Base-by-base conservation (phyloP, 1,140 invertebrate genomes). In the Trypoxylus dichotomus region DNA sequence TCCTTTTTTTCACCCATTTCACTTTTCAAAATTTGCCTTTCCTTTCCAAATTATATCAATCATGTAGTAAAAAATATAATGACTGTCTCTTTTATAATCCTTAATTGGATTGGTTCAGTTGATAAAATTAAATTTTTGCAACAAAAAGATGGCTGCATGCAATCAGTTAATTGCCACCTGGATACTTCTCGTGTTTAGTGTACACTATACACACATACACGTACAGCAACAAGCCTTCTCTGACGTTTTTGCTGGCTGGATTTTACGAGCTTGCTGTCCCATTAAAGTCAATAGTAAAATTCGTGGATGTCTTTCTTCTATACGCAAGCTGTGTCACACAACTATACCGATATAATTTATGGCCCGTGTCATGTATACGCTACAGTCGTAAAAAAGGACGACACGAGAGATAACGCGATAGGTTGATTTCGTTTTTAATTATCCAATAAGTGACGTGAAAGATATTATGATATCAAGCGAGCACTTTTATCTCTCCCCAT, bases 221-320 rank as follows among this genome's bases (percentile, higher is more conserved):
- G n/a, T n/a, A 15, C 60, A 13, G 47, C n/a, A n/a, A 19, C 24
- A 29, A 68, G 19, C 7, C 21, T 24, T 68, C 60, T 10, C 60
- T 27, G 60, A 25, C 24, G 60, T 68, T 68, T 68, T 68, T 68
- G 60, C 60, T 25, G 19, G 41, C 8, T 11, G 19, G n/a, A 74
- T 75, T 75, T 75, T 75, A 75, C 24, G 74, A 75, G 32, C 41
- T 32, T 27, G 43, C 21, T 75, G 74, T 54, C 74, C 41, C 74
- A 75, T 75, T 47, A 75, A 75, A 47, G 74, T 75, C 74, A 75
- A 75, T 54, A 75, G 41, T 75, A 75, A 75, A 75, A 43, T 47
- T 25, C 19, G 41, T 29, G 41, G 43, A 75, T 42, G 74, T 75
- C 74, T 75, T 54, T 47, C 43, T 75, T 47, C 24, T 27, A 68